Evolutionary conservation across 2,888 invertebrate genomes (phyloP).

Genomic region (Oscheius sp.): DNA sequence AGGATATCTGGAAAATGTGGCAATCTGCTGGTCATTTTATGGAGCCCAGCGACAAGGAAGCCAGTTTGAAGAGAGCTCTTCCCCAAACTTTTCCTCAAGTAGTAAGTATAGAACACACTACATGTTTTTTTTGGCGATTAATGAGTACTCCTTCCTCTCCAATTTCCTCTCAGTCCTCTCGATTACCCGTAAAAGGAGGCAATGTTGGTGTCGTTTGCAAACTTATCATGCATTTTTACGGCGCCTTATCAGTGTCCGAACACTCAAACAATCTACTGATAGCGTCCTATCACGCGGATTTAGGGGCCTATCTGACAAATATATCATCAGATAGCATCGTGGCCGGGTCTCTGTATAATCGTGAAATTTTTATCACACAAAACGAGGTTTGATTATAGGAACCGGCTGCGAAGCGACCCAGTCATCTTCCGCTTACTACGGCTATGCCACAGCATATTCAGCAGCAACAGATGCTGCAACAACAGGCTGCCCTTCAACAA

Average conservation of each 20-base stretch:
- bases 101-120: not conserved
- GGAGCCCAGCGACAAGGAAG: constrained; percentile 16
- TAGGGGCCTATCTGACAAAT: constrained; percentile 22
- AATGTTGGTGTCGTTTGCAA: constrained; percentile 8
- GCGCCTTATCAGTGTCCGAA: constrained; percentile 24
- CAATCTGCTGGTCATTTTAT: constrained; percentile 3
- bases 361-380: not conserved
- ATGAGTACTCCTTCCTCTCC: not conserved
- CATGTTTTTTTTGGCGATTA: not conserved
- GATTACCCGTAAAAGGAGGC: not conserved
- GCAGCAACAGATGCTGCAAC: constrained; percentile 17
- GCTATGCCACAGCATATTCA: not conserved
- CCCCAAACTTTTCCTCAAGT: not conserved
- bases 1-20: constrained; percentile 22
- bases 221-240: constrained; percentile 30
- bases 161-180: not conserved
- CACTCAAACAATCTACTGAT: constrained; percentile 32
- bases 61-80: not conserved
- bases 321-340: constrained; percentile 12
- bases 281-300: constrained; percentile 25
- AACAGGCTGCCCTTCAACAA: constrained; percentile 10
- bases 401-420: constrained; percentile 2
- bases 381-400: constrained; percentile 10
- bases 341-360: not conserved
- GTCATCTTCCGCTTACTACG: not conserved